A percentile compares a stretch with the other conserved stretches of the same genome.
These are phyloP conservation scores for Gallinago media DNA, from an alignment of 2,113 vertebrate species.

Conservation along the genomic window DNA sequence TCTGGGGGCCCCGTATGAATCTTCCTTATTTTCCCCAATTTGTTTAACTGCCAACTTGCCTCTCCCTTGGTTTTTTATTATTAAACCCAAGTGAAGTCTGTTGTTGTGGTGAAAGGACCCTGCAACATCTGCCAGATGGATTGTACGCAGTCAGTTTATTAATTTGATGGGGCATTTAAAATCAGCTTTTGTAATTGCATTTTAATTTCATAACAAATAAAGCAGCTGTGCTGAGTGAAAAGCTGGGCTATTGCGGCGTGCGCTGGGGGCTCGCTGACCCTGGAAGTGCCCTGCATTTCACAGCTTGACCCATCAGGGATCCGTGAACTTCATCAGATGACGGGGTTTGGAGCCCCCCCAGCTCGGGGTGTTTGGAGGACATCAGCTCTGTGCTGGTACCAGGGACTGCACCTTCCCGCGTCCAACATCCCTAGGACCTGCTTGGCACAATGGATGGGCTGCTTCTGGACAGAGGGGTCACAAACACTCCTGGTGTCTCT, in stretches of 20 bases:
- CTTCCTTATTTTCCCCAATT: neutral
- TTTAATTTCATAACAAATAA: neutral
- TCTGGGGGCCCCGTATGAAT: neutral
- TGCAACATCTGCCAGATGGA: neutral
- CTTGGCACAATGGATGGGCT: fast-evolving
- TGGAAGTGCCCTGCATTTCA: neutral
- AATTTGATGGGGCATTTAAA: neutral
- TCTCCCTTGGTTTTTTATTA: neutral
- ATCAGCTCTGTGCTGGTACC: neutral
- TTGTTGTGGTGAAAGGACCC: neutral
- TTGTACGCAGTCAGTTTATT: neutral
- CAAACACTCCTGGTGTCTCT: neutral
- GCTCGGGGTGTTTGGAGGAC: neutral
- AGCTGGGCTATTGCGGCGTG: fast-evolving
- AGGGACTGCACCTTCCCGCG: neutral
- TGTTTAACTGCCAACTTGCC: neutral
- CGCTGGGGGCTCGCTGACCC: neutral
- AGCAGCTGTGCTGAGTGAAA: neutral
- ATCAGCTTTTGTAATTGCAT: neutral
- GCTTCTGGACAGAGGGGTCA: neutral
- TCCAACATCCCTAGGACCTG: fast-evolving
- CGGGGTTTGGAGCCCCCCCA: fast-evolving
- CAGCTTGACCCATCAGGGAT: neutral
- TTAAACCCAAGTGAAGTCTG: neutral
- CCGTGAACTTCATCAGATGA: neutral